Percentiles rank a stretch among this genome's conserved stretches.
Conservation (phyloP, 2,888 invertebrate genomes). For the Tetragonisca angustula region DNA sequence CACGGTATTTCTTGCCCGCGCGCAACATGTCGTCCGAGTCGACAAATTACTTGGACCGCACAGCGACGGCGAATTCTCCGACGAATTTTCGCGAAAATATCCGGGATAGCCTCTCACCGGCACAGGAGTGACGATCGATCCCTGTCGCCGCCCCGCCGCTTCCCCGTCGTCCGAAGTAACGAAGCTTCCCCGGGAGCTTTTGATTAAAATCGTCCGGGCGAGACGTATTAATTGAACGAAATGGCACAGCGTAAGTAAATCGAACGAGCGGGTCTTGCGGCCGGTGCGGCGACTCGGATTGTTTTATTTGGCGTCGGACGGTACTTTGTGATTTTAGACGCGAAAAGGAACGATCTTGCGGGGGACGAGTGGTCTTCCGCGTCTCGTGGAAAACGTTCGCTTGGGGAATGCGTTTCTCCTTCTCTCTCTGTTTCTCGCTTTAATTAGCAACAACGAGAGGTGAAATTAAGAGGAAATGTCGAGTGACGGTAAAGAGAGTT, state of each 20-base stretch:
- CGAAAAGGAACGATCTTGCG: neutral
- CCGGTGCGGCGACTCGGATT: too few relatives aligned
- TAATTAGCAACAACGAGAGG: too few relatives aligned
- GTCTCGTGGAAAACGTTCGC: neutral
- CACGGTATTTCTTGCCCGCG: constrained; percentile 53
- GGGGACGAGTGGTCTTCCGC: neutral
- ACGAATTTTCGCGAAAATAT: constrained; percentile 38
- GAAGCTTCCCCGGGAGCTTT: neutral
- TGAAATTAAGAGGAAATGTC: too few relatives aligned
- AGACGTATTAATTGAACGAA: constrained; percentile 27
- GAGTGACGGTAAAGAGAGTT: too few relatives aligned
- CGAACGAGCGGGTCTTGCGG: neutral
- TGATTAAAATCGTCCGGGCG: constrained; percentile 18
- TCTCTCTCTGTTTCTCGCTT: too few relatives aligned
- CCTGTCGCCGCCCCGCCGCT: too few relatives aligned
- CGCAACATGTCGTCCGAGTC: constrained; percentile 48
- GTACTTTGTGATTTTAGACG: neutral
- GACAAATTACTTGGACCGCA: constrained; percentile 54
- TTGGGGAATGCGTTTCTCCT: neutral
- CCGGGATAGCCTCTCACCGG: neutral
- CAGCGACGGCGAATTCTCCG: constrained; percentile 41
- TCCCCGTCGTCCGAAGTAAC: neutral
- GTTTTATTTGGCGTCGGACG: neutral
- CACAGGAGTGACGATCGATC: constrained; percentile 3
- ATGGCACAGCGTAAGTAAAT: neutral